A percentile compares a stretch with the other conserved stretches of the same genome.
Evolutionary conservation across 2,888 invertebrate species (phyloP).

Genomic region (Zygaena filipendulae): DNA sequence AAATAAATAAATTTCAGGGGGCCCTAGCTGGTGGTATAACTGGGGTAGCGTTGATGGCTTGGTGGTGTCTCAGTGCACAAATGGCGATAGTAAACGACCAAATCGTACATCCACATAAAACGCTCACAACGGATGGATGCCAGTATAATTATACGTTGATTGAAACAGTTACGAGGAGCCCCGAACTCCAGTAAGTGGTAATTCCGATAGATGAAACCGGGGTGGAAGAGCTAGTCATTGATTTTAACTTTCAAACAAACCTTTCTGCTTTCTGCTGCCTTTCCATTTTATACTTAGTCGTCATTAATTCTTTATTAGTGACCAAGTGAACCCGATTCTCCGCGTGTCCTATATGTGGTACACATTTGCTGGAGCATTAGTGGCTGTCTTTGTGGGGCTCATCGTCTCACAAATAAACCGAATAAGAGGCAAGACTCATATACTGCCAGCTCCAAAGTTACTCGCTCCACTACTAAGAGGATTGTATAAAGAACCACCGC

Average conservation of each 20-base stretch:
- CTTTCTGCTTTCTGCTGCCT: too few species aligned
- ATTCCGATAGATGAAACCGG: too few species aligned
- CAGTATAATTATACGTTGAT: constrained; percentile 67
- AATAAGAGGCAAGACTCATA: constrained; percentile 33
- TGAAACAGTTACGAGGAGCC: constrained; percentile 16
- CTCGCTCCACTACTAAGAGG: constrained; percentile 78
- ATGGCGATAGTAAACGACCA: constrained; percentile 71
- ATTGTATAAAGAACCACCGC: constrained; percentile 58
- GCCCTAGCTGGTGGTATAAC: constrained; percentile 69
- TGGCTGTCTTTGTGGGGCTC: constrained; percentile 40
- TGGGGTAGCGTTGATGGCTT: constrained; percentile 66
- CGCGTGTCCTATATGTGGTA: constrained; percentile 85
- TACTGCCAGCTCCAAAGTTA: constrained; percentile 54
- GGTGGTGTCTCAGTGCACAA: constrained; percentile 72
- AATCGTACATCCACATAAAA: constrained; percentile 74
- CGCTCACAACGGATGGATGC: constrained; percentile 71
- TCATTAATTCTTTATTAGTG: constrained; percentile 22
- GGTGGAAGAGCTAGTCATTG: too few species aligned
- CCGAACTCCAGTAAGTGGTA: constrained; percentile 1
- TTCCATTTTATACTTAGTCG: too few species aligned
- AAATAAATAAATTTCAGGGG: too few species aligned
- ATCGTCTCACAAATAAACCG: constrained; percentile 34
- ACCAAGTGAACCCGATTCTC: constrained; percentile 72
- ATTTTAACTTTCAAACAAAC: too few species aligned
- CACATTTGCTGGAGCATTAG: constrained; percentile 59